Conservation (phyloP, 2,797 vertebrate species). For the Fratercula arctica region DNA sequence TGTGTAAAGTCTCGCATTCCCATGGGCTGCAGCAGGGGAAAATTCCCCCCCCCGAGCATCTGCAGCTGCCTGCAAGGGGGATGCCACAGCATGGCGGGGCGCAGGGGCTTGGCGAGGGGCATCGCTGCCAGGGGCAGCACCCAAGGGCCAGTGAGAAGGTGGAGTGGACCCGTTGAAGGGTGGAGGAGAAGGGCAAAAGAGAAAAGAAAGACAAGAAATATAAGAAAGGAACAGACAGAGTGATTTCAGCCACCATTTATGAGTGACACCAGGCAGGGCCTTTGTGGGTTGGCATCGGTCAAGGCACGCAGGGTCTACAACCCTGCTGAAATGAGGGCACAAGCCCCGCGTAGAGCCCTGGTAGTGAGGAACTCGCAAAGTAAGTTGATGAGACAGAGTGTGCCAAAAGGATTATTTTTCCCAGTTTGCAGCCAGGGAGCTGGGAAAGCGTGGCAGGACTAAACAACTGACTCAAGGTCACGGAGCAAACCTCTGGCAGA, state of each 20-base stretch:
- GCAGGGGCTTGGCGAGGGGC: accelerated
- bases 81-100: accelerated
- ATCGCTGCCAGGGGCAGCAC: background rate
- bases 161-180: background rate
- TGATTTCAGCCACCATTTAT: background rate
- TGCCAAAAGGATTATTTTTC: background rate
- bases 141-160: background rate
- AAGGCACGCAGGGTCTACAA: background rate
- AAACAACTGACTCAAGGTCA: background rate
- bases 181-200: background rate
- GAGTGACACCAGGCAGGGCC: background rate
- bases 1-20: constrained; percentile 53
- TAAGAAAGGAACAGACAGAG: background rate
- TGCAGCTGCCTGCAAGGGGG: background rate
- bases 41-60: background rate
- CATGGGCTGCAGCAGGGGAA: background rate
- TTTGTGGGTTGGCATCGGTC: background rate
- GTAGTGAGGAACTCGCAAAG: background rate
- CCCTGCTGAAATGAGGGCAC: background rate
- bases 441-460: background rate
- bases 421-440: background rate
- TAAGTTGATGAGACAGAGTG: background rate
- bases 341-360: background rate
- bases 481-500: background rate
- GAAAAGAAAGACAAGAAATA: background rate